phyloP scores from a whole-genome alignment of 2,797 vertebrate species.

The Emydoidea blandingii region DNA sequence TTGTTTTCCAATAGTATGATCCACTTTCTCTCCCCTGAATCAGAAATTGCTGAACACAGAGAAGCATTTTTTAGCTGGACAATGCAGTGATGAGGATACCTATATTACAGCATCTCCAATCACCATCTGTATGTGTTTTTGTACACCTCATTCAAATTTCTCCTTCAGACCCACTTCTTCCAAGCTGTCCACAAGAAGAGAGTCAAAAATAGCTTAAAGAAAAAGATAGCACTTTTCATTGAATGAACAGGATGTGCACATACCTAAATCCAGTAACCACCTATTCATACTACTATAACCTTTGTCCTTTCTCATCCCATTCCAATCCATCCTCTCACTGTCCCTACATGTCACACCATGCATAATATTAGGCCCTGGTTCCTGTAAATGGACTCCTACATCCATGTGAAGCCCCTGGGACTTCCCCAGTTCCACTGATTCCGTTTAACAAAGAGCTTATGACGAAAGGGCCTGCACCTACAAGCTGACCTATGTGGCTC shows the following conservation, averaged over 20 bases:
- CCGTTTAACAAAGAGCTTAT: neutral
- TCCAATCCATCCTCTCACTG: neutral
- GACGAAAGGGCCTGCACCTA: neutral
- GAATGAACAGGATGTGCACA: neutral
- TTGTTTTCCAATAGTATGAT: neutral
- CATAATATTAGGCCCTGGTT: neutral
- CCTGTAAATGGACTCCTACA: neutral
- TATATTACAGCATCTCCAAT: neutral
- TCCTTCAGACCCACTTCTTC: neutral
- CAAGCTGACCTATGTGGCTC: neutral
- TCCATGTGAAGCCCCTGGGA: neutral
- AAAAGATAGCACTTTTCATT: neutral
- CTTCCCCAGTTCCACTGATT: neutral
- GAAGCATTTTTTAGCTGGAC: neutral
- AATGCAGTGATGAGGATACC: accelerated
- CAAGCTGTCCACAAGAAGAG: accelerated
- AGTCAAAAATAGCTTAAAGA: neutral
- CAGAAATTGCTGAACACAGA: neutral
- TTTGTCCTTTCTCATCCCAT: neutral
- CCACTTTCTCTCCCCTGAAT: neutral
- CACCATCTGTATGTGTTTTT: accelerated
- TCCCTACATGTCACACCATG: neutral
- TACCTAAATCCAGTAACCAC: neutral
- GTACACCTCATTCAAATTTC: neutral
- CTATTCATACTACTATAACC: neutral